These are phyloP conservation scores for Drosophila simulans DNA, from an alignment of 1,140 invertebrate genomes.

Conservation along the genomic window DNA sequence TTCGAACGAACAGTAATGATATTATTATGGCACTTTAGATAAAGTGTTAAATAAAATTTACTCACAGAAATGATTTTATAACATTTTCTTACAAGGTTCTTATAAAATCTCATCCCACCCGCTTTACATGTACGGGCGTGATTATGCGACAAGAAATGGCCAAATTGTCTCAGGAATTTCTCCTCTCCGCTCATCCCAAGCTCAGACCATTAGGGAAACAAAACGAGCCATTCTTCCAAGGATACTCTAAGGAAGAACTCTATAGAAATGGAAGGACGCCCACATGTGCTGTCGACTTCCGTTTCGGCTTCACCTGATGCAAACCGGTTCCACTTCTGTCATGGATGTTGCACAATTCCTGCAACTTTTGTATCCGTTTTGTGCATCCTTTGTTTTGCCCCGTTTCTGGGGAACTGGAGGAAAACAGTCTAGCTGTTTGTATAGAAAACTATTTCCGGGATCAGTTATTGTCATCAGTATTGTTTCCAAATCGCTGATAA, in stretches of 20 bases:
- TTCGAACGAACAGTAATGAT: too few species aligned
- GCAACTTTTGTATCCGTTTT: constrained; percentile 41
- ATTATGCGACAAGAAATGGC: constrained; percentile 45
- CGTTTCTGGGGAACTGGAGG: constrained; percentile 62
- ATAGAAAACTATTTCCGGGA: constrained; percentile 44
- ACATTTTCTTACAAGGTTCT: too few species aligned
- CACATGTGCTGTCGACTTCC: constrained; percentile 63
- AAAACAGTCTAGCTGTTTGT: constrained; percentile 55
- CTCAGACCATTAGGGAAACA: constrained; percentile 41
- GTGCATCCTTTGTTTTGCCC: constrained; percentile 39
- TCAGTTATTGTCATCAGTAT: constrained; percentile 37
- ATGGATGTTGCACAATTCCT: constrained; percentile 58
- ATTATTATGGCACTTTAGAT: too few species aligned
- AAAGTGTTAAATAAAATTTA: too few species aligned
- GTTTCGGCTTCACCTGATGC: constrained; percentile 71
- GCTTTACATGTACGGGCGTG: constrained; percentile 29
- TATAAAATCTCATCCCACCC: background rate
- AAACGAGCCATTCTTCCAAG: constrained; percentile 20
- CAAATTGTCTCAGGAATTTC: constrained; percentile 29
- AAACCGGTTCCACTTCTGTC: constrained; percentile 45
- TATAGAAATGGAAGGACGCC: constrained; percentile 19
- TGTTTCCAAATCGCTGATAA: constrained; percentile 33
- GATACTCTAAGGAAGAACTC: constrained; percentile 2
- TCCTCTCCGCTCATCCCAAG: constrained; percentile 37
- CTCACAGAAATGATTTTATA: too few species aligned